Percentiles rank a stretch among this genome's conserved stretches.
These are phyloP conservation scores for Apamea epomidion DNA, from an alignment of 2,888 invertebrate species.

Conservation along the genomic window DNA sequence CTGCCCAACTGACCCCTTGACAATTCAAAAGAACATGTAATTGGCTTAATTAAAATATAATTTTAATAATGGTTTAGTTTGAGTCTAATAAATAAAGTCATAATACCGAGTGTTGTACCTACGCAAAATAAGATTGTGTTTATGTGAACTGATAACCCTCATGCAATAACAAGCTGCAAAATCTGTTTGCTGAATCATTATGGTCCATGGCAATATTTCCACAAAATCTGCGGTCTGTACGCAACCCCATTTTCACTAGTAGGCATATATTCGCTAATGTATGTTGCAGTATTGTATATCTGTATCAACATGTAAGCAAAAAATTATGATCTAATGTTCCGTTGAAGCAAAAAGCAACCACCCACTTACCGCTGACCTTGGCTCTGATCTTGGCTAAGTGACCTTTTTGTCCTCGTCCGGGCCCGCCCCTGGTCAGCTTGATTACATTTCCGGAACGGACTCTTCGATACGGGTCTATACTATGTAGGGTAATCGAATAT, in stretches of 20 bases:
- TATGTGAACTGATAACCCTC: not conserved
- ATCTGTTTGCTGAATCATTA: too few relatives aligned
- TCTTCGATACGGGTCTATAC: constrained; percentile 30
- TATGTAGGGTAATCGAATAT: constrained; percentile 52
- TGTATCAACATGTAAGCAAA: constrained; percentile 19
- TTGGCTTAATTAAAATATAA: not conserved
- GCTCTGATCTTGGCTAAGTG: constrained; percentile 52
- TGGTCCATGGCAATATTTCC: not conserved
- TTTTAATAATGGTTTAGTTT: not conserved
- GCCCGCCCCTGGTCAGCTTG: constrained; percentile 44
- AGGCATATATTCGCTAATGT: not conserved
- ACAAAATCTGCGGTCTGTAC: not conserved
- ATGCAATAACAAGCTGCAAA: not conserved
- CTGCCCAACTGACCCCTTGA: not conserved
- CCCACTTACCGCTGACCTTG: constrained; percentile 17
- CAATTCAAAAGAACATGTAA: not conserved
- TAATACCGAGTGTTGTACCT: not conserved
- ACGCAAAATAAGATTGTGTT: not conserved
- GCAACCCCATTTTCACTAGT: not conserved
- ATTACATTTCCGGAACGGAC: constrained; percentile 57
- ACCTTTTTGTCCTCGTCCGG: constrained; percentile 52
- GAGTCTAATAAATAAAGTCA: not conserved
- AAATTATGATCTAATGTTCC: constrained; percentile 23
- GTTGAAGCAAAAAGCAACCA: constrained; percentile 37
- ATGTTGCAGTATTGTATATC: constrained; percentile 4